These are phyloP conservation scores for Thamnophis sirtalis DNA, from an alignment of 2,113 vertebrate genomes.

Conservation along the genomic window DNA sequence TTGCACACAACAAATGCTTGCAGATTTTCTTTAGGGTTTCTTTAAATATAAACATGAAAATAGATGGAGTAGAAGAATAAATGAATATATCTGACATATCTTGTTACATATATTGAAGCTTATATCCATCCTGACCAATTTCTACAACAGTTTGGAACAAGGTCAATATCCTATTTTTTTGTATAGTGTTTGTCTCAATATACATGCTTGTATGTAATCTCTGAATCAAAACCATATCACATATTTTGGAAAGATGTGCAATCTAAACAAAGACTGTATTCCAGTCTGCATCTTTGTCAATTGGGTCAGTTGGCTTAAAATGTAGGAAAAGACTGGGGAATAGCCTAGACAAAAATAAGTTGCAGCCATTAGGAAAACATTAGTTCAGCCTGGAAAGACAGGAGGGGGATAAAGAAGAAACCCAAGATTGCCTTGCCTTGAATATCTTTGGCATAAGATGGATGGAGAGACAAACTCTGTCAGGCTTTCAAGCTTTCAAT, in stretches of 20 bases:
- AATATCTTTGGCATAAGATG: neutral
- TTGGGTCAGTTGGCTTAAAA: neutral
- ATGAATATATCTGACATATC: neutral
- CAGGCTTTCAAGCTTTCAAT: neutral
- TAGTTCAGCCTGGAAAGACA: neutral
- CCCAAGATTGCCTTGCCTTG: neutral
- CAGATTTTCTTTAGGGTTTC: neutral
- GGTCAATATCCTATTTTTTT: neutral
- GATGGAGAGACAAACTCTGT: neutral
- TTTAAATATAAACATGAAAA: neutral
- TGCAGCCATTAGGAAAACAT: neutral
- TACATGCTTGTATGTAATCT: neutral
- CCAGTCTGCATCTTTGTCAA: neutral
- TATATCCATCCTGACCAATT: neutral
- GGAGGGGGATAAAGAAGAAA: neutral
- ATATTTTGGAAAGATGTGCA: neutral
- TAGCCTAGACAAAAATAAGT: neutral
- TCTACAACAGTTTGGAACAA: neutral
- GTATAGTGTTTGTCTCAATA: neutral
- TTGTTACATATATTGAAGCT: neutral
- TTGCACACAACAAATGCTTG: neutral
- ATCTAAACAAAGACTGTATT: neutral
- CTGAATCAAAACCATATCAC: neutral
- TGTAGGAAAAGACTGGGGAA: neutral
- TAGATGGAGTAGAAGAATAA: neutral